Evolutionary conservation across 2,888 invertebrate species (phyloP).

Genomic region (Synanthedon andrenaeformis): DNA sequence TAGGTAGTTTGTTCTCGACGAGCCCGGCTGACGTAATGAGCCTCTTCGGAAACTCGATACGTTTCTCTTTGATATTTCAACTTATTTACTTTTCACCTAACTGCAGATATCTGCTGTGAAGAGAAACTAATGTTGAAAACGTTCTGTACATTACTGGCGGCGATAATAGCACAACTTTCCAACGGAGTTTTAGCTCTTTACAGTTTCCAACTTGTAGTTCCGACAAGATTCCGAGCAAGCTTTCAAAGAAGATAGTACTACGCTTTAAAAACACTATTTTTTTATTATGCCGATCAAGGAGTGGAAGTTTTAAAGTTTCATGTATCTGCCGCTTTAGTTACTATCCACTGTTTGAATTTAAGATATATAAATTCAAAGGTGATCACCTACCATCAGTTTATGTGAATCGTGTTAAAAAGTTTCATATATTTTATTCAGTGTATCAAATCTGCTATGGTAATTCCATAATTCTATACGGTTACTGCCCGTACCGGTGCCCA

Average conservation of each 20-base stretch:
- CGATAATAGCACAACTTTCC: neutral
- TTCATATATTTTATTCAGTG: too few relatives aligned
- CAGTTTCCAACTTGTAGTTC: constrained; percentile 19
- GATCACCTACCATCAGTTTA: too few relatives aligned
- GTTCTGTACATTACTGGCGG: neutral
- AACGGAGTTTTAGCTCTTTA: constrained; percentile 10
- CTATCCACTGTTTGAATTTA: too few relatives aligned
- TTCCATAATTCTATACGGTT: too few relatives aligned
- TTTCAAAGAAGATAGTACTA: constrained; percentile 4
- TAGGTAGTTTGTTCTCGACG: constrained; percentile 22
- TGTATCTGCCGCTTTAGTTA: too few relatives aligned
- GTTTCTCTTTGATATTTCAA: neutral
- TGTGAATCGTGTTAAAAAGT: too few relatives aligned
- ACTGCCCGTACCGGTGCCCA: too few relatives aligned
- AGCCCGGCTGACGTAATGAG: constrained; percentile 19
- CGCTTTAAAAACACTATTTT: neutral
- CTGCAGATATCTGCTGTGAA: neutral
- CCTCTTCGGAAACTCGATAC: constrained; percentile 9
- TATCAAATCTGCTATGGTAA: too few relatives aligned
- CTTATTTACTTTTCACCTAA: neutral
- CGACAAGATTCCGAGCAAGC: constrained; percentile 13
- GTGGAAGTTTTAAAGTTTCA: neutral
- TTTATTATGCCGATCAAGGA: neutral
- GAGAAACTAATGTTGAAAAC: neutral
- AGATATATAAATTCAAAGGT: too few relatives aligned